Evolutionary conservation across 2,888 invertebrate genomes (phyloP), one percentile per base, ranked within the genome.

Genomic region (Piscicola geometra): DNA sequence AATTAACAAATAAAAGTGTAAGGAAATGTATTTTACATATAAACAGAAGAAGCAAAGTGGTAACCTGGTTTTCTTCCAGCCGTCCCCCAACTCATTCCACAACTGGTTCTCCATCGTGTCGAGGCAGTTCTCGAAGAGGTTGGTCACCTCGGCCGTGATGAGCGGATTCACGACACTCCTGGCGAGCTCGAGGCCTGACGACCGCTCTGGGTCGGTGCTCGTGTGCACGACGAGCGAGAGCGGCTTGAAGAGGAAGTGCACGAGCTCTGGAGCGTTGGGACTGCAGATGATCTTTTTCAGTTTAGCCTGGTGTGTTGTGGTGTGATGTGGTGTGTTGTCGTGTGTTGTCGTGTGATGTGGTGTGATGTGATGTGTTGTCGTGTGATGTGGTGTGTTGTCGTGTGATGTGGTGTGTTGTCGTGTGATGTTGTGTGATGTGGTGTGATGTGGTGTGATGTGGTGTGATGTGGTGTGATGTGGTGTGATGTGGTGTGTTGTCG

Each of bases 161-260:
- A 97, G 87, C 0, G 99, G 99, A 80, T 94, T 91, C 21, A 93
- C 90, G 0, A 85, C 83, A 81, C 92, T 90, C 78, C 91, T 89
- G 0, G 94, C 92, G 77, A 96, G 87, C 0, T 64, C 64, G n/a
- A 64, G n/a, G 82, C 93, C 95, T 83, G 93, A 92, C 2, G 95
- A 93, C 3, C 3, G n/a, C 15, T 56, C n/a, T 18, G 60, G n/a
- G 25, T 25, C n/a, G n/a, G 25, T 9, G 60, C 25, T 56, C 1
- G 98, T 97, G 86, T 99, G 97, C 80, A 99, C 94, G 82, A 99
- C 97, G 80, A 99, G 89, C 36, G 96, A 94, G 83, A 99, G 88
- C 0, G 99, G 99, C 30, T 98, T 98, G 87, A 99, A 99, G 76
- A 99, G 89, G 86, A 99, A 99, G 86, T 99, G 99, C 71, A 99